Evolutionary conservation across 2,113 vertebrate species (phyloP), one percentile per base, ranked within the genome.

Genomic region (Corynorhinus townsendii): DNA sequence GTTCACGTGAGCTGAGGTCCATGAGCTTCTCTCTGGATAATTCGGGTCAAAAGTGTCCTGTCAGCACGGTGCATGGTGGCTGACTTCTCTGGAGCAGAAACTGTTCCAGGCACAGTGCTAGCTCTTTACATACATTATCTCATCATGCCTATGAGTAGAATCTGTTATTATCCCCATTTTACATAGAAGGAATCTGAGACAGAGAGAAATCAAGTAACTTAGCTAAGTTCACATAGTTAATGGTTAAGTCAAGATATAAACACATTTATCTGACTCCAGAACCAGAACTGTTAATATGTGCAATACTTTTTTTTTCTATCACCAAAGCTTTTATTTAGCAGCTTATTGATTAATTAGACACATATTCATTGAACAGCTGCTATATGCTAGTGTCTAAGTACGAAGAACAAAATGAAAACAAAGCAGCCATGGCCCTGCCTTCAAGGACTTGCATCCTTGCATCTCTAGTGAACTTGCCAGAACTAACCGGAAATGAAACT

Each of bases 401-500:
- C 28, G n/a, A 24, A 79, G 64, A 77, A 45, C 22, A 72, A 84
- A 62, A 47, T 30, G 47, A 52, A 88, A 85, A 38, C 38, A 79
- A 95, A 76, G 17, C 72, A 72, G n/a, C 40, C 4, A 30, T 52
- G 7, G 35, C 11, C 9, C 5, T 56, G 54, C 28, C 43, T 92
- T 73, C 43, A 81, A 47, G n/a, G 22, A 56, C 62, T 49, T 82
- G 20, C 16, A 26, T 73, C 40, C 71, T 38, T 73, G 24, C 22
- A 2, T 47, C 20, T 66, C 35, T 35, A 52, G 49, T 62, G 77
- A 89, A 86, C 30, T 24, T 49, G 28, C 66, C 71, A 52, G 66
- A 91, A 87, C 92, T 43, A 90, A 91, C 33, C 56, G 40, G n/a
- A 94, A 93, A 35, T 64, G 33, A 91, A 91, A 80, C 91, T 52